phyloP scores from a whole-genome alignment of 2,888 invertebrate species.

The Thalpophila matura region DNA sequence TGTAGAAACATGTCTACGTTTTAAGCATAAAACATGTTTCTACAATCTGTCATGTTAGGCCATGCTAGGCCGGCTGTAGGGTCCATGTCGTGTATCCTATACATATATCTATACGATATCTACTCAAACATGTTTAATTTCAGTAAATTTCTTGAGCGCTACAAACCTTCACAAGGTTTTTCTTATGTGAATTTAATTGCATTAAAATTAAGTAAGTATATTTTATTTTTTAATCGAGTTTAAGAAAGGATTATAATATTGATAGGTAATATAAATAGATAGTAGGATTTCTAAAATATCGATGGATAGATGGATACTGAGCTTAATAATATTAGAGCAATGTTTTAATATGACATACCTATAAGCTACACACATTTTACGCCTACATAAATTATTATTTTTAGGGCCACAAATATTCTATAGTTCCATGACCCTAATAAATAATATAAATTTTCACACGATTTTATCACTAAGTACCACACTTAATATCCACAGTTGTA shows the following conservation, averaged over 20 bases:
- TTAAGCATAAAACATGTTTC: too few relatives aligned
- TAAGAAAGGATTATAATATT: conserved; percentile 28
- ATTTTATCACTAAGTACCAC: background rate
- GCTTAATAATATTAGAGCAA: conserved; percentile 23
- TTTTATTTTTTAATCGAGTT: conserved; percentile 3
- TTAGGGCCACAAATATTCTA: background rate
- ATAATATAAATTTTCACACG: conserved; percentile 10
- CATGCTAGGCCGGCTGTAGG: too few relatives aligned
- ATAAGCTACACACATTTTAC: conserved; percentile 1
- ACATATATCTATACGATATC: too few relatives aligned
- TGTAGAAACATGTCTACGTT: too few relatives aligned
- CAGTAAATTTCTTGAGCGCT: conserved; percentile 23
- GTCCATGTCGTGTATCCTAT: too few relatives aligned
- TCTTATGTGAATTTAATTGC: background rate
- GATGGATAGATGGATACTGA: conserved; percentile 16
- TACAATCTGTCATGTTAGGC: too few relatives aligned
- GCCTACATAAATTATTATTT: background rate
- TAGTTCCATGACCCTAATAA: background rate
- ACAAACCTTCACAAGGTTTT: conserved; percentile 37
- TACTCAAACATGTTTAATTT: background rate
- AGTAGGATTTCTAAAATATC: conserved; percentile 32
- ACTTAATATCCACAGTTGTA: background rate
- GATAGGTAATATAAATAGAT: conserved; percentile 1
- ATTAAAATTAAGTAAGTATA: conserved; percentile 7
- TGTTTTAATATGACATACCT: background rate